These are phyloP conservation scores for Serinus canaria DNA, from an alignment of 2,113 vertebrate species.

Conservation along the genomic window DNA sequence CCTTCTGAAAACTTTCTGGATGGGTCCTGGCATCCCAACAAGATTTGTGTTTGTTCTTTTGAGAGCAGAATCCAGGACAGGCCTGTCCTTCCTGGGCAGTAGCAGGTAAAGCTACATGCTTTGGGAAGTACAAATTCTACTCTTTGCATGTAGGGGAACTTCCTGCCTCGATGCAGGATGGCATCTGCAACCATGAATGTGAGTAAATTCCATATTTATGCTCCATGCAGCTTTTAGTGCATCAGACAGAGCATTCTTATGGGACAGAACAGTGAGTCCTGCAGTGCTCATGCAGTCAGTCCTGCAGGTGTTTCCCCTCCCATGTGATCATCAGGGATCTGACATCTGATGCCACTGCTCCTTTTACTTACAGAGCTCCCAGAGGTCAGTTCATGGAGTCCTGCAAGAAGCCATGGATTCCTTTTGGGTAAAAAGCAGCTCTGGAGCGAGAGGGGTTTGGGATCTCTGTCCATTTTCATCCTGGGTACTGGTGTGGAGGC, in stretches of 20 bases:
- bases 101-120: background rate
- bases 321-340: background rate
- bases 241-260: conserved; percentile 49
- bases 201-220: conserved; percentile 54
- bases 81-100: background rate
- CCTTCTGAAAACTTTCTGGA: background rate
- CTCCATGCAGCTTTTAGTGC: conserved; percentile 37
- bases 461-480: background rate
- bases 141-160: conserved; percentile 15
- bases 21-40: background rate
- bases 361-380: background rate
- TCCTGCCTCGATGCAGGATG: conserved; percentile 12
- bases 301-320: background rate
- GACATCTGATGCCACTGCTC: background rate
- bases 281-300: background rate
- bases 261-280: conserved; percentile 49
- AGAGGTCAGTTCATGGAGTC: background rate
- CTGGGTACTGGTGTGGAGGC: background rate
- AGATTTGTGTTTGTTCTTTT: background rate
- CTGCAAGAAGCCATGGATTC: background rate
- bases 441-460: background rate
- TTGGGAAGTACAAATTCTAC: background rate
- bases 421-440: background rate
- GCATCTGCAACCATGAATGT: conserved; percentile 61
- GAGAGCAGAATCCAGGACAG: background rate